phyloP scores from a whole-genome alignment of 2,797 vertebrate species.

The Triplophysa bombifrons region DNA sequence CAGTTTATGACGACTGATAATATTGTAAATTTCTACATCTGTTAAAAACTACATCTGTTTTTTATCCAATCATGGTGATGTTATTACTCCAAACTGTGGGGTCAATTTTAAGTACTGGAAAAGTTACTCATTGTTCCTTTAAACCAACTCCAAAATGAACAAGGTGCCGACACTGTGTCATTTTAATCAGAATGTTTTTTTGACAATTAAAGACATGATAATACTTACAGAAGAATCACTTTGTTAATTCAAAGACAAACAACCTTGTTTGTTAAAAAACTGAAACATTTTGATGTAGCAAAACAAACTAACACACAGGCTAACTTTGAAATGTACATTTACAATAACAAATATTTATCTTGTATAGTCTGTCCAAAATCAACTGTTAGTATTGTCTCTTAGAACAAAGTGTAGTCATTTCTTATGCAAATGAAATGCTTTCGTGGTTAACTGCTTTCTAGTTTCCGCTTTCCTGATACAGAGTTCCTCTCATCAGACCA shows the following conservation, averaged over 20 bases:
- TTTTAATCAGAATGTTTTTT: neutral
- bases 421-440: neutral
- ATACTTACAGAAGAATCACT: neutral
- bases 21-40: too few relatives aligned
- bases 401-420: neutral
- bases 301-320: neutral
- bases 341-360: neutral
- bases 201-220: neutral
- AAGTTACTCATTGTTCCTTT: neutral
- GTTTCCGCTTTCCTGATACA: conserved; percentile 67
- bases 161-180: neutral
- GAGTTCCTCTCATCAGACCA: conserved; percentile 46
- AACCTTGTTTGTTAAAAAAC: neutral
- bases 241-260: neutral
- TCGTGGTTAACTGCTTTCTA: conserved; percentile 45
- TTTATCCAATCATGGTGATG: neutral
- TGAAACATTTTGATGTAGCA: neutral
- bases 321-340: neutral
- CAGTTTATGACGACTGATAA: too few relatives aligned
- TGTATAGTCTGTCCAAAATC: neutral
- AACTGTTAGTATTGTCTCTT: neutral
- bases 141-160: neutral
- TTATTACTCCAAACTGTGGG: neutral
- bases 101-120: neutral
- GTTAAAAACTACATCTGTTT: too few relatives aligned